Evolutionary conservation across 2,888 invertebrate species (phyloP).

Genomic region (Nowickia ferox): DNA sequence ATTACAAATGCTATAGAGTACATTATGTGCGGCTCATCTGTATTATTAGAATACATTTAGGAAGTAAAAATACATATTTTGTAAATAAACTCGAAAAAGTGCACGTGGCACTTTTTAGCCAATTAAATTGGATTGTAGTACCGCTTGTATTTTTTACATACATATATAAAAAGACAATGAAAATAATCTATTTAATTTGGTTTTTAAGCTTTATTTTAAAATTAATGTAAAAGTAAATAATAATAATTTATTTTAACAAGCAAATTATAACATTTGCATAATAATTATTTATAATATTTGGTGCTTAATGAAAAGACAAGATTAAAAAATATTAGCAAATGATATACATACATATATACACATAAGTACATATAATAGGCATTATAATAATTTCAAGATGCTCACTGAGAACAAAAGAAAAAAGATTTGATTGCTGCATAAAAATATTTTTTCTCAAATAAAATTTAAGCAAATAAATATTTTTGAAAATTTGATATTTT

Average conservation of each 20-base stretch:
- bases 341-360: background rate
- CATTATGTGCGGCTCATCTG: background rate
- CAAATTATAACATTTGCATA: background rate
- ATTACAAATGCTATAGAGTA: conserved; percentile 12
- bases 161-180: conserved; percentile 33
- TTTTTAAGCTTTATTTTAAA: conserved; percentile 54
- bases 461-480: conserved; percentile 24
- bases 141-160: background rate
- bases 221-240: conserved; percentile 22
- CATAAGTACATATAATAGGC: background rate
- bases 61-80: background rate
- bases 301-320: conserved; percentile 58
- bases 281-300: conserved; percentile 29
- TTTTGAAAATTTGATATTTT: conserved; percentile 67
- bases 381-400: conserved; percentile 41
- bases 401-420: conserved; percentile 29
- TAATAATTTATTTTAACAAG: background rate
- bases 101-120: conserved; percentile 10
- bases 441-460: conserved; percentile 26
- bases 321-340: conserved; percentile 7
- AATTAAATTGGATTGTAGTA: background rate
- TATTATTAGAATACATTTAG: conserved; percentile 22
- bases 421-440: conserved; percentile 52
- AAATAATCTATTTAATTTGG: conserved; percentile 10
- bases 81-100: conserved; percentile 19